Evolutionary conservation across 2,888 invertebrate species (phyloP), one percentile per base, ranked within the genome.

Genomic region (Lithophane socia): DNA sequence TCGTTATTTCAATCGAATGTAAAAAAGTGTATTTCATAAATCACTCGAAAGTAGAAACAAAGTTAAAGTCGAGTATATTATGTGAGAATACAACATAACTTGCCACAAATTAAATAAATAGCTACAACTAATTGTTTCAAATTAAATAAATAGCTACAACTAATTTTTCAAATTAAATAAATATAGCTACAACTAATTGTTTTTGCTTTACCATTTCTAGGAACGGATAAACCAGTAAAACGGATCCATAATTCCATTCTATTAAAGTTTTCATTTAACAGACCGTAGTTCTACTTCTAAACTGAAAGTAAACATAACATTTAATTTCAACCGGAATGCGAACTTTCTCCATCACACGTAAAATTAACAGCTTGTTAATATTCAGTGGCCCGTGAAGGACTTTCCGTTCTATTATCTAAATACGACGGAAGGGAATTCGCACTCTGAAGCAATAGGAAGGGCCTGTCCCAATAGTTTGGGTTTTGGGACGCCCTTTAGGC

Each of bases 301-400:
- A 73, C 52, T 58, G 65, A 76, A 84, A 83, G 64, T 86, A 86
- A 86, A 85, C 66, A 74, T 77, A 84, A 67, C 77, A 80, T 86
- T 73, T 65, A 61, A 81, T 79, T 74, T 72, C 47, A 67, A 76
- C 75, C 44, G 75, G 83, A 86, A 85, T 75, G 70, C 77, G 67
- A 86, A 86, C 80, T 86, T 86, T 79, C 47, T 76, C 76, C 64
- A 80, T 85, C 80, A 83, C 75, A 83, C 67, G 77, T 77, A 76
- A 82, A 86, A 80, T 83, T 82, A 86, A 86, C 85, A 82, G 73
- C 58, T 79, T 79, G 72, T 86, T 86, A 80, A 84, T 84, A 86
- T 85, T 83, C 79, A 77, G 73, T 58, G 68, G 79, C 24, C 56
- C 70, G 75, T 29, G 24, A 64, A 73, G 64, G 77, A 73, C 24